Conservation (phyloP, 2,797 vertebrate genomes). For the Gymnothorax reevesii region DNA sequence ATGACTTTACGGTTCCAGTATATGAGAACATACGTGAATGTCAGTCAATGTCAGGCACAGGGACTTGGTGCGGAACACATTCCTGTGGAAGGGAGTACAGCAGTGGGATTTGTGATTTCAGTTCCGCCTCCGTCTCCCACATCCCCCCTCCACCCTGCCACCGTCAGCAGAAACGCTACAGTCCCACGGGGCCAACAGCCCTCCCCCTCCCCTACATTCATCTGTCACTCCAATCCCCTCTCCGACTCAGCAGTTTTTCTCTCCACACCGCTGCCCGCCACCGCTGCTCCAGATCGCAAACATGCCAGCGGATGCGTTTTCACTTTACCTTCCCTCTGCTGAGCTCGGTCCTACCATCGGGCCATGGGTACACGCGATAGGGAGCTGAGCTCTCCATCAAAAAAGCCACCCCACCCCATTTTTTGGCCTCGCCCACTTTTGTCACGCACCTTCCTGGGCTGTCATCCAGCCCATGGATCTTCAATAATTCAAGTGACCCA, state of each 20-base stretch:
- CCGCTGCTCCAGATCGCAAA: not conserved
- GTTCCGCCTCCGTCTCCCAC: not conserved
- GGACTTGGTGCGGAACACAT: not conserved
- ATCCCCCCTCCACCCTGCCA: not conserved
- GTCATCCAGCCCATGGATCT: not conserved
- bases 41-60: not conserved
- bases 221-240: not conserved
- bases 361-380: no score
- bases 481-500: conserved; percentile 1
- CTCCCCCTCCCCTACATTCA: not conserved
- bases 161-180: not conserved
- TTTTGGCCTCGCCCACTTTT: not conserved
- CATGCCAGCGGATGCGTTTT: not conserved
- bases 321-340: not conserved
- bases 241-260: not conserved
- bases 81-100: not conserved
- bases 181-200: not conserved
- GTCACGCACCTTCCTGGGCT: not conserved
- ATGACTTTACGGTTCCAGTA: not conserved
- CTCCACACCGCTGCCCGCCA: not conserved
- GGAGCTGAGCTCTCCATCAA: no score
- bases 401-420: not conserved
- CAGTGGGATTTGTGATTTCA: not conserved
- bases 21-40: not conserved
- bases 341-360: no score